Evolutionary conservation across 1,140 invertebrate species (phyloP).

Genomic region (Hydropsyche tenuis): DNA sequence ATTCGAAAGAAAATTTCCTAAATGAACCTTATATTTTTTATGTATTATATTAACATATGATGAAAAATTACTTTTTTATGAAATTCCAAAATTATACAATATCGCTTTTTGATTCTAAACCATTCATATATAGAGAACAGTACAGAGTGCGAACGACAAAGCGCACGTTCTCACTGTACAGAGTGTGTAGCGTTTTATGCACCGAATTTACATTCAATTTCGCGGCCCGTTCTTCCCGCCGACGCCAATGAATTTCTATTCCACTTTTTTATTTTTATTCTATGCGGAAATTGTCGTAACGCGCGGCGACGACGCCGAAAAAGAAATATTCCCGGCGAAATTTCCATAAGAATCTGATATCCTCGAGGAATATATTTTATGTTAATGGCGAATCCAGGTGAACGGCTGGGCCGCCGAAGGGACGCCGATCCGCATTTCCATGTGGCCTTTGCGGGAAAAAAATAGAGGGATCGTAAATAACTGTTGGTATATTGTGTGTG

Average conservation of each 20-base stretch:
- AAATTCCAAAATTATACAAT: no score
- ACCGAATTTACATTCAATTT: conserved; percentile 22
- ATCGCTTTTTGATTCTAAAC: no score
- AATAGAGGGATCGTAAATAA: conserved; percentile 5
- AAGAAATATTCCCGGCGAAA: conserved; percentile 43
- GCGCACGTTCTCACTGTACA: no score
- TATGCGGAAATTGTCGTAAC: conserved; percentile 36
- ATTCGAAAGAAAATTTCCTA: no score
- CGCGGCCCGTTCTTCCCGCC: background rate
- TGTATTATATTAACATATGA: no score
- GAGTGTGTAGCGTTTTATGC: conserved; percentile 32
- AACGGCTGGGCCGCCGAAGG: background rate
- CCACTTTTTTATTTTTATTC: conserved; percentile 37
- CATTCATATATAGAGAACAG: no score
- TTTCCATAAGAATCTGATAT: conserved; percentile 48
- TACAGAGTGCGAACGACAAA: no score
- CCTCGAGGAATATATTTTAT: conserved; percentile 37
- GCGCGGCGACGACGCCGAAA: conserved; percentile 1
- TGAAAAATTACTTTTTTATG: no score
- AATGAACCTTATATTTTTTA: no score
- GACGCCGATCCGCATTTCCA: background rate
- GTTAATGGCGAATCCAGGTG: conserved; percentile 36
- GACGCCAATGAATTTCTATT: conserved; percentile 42
- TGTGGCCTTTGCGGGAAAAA: no score
- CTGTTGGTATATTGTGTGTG: background rate